Conservation (phyloP, 2,113 vertebrate genomes). For the Alexandromys fortis region DNA sequence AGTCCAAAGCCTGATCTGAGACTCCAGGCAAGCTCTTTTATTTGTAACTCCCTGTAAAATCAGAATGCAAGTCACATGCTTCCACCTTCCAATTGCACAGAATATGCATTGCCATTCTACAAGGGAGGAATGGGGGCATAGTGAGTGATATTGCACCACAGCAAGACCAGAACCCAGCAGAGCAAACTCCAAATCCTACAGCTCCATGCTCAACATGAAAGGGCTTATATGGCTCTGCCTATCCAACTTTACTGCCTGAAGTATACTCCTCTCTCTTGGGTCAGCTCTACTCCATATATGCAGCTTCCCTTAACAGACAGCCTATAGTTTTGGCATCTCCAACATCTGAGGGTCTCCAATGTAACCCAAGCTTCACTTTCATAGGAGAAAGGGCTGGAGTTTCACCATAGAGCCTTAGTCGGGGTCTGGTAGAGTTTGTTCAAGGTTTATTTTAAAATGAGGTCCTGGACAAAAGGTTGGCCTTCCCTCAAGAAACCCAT, state of each 20-base stretch:
- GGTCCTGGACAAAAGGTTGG: background rate
- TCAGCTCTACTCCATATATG: background rate
- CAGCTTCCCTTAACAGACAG: background rate
- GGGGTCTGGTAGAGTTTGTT: background rate
- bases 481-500: background rate
- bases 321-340: background rate
- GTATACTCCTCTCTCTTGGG: background rate
- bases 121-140: background rate
- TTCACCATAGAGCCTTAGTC: background rate
- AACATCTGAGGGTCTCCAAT: background rate
- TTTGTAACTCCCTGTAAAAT: background rate
- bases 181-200: background rate
- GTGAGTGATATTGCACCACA: background rate
- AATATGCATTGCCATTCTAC: background rate
- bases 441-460: background rate
- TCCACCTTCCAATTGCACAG: background rate
- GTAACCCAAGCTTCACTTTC: background rate
- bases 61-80: background rate
- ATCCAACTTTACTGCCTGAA: background rate
- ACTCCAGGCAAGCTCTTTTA: background rate
- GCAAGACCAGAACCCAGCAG: background rate
- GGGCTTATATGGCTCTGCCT: background rate
- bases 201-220: background rate
- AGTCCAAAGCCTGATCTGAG: background rate
- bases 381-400: no score